Base-by-base conservation (phyloP, 2,113 vertebrate species). In the Pelmatolapia mariae region DNA sequence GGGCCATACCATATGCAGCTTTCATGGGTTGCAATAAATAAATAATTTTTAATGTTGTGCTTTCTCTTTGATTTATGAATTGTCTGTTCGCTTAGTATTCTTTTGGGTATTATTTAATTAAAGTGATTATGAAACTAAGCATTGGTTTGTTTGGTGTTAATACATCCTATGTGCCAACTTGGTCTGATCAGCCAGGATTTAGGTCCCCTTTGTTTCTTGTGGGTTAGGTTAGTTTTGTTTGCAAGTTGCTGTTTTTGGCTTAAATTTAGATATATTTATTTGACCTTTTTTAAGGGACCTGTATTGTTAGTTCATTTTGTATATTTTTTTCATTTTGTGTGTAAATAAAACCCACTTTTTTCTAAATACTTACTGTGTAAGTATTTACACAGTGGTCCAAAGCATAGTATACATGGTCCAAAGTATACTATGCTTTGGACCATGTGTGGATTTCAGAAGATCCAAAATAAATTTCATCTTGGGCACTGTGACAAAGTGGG, bases 311-410 rank as follows among this genome's bases (percentile, higher is more conserved):
- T 56, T 56, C 2, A 56, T 26, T 56, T 13, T 56, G 22, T 24
- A 24, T 56, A 13, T 56, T 56, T 13, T 22, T 56, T 56, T 24
- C 22, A 56, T 24, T 26, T 56, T 56, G 53, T 57, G 24, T 57
- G 56, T 57, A 59, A 59, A 59, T 29, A 59, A 29, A 59, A 59
- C 24, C 56, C 13, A 59, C 56, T 29, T 29, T 29, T 59, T 59
- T 59, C 13, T 59, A 29, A 59, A 59, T 59, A 59, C 7, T 57
- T 57, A 57, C 56, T 57, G 54, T 57, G 54, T 57, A 57, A 57
- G 54, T 15, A 57, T 57, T 57, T 15, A 57, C 24, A 57, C 54
- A 57, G 24, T 56, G 22, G 6, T 56, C 1, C 53, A 56, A 56
- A 56, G 11, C 4, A 4, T 54, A 22, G 10, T 22, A 54, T 54